phyloP scores from a whole-genome alignment of 2,797 vertebrate genomes.

The Liasis olivaceus region DNA sequence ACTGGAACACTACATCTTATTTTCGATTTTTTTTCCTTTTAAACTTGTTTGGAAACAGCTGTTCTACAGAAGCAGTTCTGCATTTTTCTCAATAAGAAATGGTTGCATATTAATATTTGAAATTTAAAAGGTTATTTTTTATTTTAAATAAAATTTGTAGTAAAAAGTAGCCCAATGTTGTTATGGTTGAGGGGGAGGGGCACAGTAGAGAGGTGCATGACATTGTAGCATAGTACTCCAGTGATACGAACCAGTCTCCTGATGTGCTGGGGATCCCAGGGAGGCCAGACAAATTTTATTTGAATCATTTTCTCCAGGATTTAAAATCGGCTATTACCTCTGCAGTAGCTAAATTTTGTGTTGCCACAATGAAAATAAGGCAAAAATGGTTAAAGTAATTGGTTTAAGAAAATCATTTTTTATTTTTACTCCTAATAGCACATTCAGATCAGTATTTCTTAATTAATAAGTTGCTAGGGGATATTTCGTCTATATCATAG shows the following conservation, averaged over 20 bases:
- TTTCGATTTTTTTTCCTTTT: not conserved
- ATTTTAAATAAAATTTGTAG: not conserved
- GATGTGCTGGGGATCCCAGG: not conserved
- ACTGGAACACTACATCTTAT: not conserved
- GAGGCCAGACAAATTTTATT: too few relatives aligned
- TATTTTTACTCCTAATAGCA: too few relatives aligned
- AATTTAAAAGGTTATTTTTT: not conserved
- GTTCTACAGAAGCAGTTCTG: not conserved
- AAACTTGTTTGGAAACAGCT: not conserved
- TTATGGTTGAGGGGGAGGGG: not conserved
- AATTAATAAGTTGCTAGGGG: too few relatives aligned
- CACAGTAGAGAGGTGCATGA: not conserved
- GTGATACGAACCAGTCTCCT: not conserved
- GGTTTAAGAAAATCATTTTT: too few relatives aligned
- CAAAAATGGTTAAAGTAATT: too few relatives aligned
- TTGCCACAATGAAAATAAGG: too few relatives aligned
- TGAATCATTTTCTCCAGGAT: too few relatives aligned
- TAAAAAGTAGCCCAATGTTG: not conserved
- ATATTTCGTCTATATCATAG: too few relatives aligned
- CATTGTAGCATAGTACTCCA: not conserved
- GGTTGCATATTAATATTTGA: not conserved
- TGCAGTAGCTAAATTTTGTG: too few relatives aligned
- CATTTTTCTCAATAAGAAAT: not conserved
- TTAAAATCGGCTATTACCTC: too few relatives aligned
- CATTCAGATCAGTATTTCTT: too few relatives aligned